These are phyloP conservation scores for Xerus rutilus DNA, from an alignment of 2,797 vertebrate species.

Conservation along the genomic window DNA sequence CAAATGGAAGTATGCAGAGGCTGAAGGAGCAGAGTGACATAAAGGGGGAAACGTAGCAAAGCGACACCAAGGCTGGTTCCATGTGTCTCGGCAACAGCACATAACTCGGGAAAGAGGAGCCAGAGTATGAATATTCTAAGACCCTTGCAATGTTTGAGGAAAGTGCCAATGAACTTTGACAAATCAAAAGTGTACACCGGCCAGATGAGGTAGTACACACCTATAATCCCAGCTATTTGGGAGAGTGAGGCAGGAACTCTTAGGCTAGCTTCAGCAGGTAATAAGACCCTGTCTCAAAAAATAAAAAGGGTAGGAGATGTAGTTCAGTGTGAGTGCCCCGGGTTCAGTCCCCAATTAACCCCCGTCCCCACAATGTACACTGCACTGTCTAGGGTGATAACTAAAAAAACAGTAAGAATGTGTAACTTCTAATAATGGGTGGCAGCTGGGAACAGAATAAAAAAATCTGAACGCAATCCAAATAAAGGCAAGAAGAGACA, in stretches of 20 bases:
- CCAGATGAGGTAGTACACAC: no score
- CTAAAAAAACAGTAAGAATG: not conserved
- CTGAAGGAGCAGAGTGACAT: not conserved
- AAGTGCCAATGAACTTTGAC: not conserved
- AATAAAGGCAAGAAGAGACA: not conserved
- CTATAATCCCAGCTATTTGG: no score
- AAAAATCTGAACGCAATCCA: not conserved
- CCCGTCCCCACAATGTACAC: not conserved
- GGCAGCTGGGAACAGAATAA: not conserved
- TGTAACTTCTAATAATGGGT: not conserved
- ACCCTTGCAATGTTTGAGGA: not conserved
- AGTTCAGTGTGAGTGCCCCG: no score
- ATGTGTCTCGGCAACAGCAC: not conserved
- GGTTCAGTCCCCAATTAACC: no score
- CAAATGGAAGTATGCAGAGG: no score
- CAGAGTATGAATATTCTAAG: not conserved
- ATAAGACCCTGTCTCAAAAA: no score
- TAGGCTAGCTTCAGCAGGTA: no score
- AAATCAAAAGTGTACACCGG: not conserved
- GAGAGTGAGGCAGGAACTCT: no score
- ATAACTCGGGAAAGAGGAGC: no score
- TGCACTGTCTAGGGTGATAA: not conserved
- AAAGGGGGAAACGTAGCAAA: not conserved
- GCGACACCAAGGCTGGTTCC: not conserved
- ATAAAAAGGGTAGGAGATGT: no score